A percentile compares a stretch with the other conserved stretches of the same genome.
phyloP scores from a whole-genome alignment of 2,797 vertebrate species.

The Sorex maritimensis region DNA sequence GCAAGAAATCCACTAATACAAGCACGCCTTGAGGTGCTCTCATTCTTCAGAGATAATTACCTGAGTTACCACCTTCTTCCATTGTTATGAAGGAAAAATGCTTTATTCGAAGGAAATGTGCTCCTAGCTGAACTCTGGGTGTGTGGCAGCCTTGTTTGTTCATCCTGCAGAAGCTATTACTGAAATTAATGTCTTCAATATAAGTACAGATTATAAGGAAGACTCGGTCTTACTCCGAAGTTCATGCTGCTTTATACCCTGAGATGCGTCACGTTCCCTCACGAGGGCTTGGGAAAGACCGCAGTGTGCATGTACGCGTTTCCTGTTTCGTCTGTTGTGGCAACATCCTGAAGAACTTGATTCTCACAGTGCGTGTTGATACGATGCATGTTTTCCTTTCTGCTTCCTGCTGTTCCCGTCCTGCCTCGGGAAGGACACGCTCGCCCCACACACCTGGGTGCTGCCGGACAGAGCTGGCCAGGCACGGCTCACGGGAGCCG shows the following conservation, averaged over 20 bases:
- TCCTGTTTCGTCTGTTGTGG: not conserved
- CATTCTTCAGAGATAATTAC: conserved; percentile 47
- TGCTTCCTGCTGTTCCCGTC: not conserved
- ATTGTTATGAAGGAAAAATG: not conserved
- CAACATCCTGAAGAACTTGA: conserved; percentile 24
- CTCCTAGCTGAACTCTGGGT: conserved; percentile 33
- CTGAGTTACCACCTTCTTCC: not conserved
- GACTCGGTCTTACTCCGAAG: conserved; percentile 23
- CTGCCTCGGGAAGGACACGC: not conserved
- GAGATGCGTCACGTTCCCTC: not conserved
- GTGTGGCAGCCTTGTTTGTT: conserved; percentile 36
- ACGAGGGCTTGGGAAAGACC: not conserved
- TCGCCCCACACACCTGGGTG: not conserved
- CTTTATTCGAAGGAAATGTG: conserved; percentile 53
- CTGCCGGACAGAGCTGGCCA: not conserved
- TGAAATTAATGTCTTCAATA: conserved; percentile 25
- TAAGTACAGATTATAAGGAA: not conserved
- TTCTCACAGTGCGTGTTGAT: conserved; percentile 39
- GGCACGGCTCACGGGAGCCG: not conserved
- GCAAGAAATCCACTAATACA: not conserved
- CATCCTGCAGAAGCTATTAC: conserved; percentile 44
- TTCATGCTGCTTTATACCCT: not conserved
- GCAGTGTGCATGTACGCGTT: not conserved
- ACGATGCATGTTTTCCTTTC: conserved; percentile 3
- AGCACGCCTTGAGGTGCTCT: not conserved